phyloP scores from a whole-genome alignment of 2,888 invertebrate species.

The Syrista parreyssii region DNA sequence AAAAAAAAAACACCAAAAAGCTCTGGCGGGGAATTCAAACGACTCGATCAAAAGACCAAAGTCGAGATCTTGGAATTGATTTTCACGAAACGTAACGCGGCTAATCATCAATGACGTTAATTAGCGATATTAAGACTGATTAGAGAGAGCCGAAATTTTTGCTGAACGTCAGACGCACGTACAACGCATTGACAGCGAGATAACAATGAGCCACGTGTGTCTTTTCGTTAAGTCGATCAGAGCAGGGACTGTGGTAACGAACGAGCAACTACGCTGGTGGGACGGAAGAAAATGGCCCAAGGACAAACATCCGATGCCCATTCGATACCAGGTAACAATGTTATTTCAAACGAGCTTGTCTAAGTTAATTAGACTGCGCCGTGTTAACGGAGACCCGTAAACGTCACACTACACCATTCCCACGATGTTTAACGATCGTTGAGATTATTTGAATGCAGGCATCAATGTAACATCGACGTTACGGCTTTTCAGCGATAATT shows the following conservation, averaged over 20 bases:
- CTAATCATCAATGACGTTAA: neutral
- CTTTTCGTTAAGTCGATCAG: neutral
- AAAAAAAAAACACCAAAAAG: no score
- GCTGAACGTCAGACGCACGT: neutral
- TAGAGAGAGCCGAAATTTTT: neutral
- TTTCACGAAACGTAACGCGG: neutral
- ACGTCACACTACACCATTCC: neutral
- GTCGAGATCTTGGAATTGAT: neutral
- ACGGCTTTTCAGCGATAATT: conserved; percentile 41
- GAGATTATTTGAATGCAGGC: neutral
- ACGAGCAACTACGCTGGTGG: neutral
- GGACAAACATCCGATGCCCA: neutral
- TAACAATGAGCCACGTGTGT: neutral
- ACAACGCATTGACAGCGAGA: neutral
- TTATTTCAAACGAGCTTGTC: neutral
- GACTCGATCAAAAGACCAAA: neutral
- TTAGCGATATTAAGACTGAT: neutral
- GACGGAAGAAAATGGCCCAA: neutral
- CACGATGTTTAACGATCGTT: neutral
- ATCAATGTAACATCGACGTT: neutral
- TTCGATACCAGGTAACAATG: neutral
- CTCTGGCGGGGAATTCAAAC: no score
- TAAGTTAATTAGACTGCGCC: neutral
- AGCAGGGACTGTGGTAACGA: neutral
- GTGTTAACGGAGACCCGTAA: neutral